Conservation (phyloP, 1,140 invertebrate genomes). For the Macrobrachium rosenbergii region DNA sequence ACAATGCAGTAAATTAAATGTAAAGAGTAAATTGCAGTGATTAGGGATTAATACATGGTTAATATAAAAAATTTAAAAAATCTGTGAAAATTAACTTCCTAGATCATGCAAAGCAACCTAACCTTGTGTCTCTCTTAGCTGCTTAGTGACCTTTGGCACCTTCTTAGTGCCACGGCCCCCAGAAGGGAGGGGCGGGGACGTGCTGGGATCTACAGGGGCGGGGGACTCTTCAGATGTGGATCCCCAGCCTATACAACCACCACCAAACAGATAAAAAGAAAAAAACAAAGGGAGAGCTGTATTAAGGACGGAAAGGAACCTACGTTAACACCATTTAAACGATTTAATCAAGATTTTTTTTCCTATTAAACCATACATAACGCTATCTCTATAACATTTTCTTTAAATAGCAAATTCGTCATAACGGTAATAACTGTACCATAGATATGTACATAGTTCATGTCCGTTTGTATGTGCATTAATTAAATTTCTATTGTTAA, state of each 20-base stretch:
- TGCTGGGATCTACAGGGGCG: slow-evolving; percentile 32
- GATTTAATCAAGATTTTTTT: too few species aligned
- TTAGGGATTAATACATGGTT: too few species aligned
- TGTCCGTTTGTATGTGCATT: too few species aligned
- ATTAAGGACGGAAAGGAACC: background rate
- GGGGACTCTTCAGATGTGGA: slow-evolving; percentile 57
- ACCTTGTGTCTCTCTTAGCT: slow-evolving; percentile 60
- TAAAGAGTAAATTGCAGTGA: too few species aligned
- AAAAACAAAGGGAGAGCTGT: slow-evolving; percentile 12
- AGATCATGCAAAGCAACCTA: slow-evolving; percentile 20
- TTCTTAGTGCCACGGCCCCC: slow-evolving; percentile 39
- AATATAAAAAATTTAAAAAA: background rate
- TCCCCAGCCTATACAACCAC: slow-evolving; percentile 36
- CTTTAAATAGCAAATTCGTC: too few species aligned
- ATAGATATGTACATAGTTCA: too few species aligned
- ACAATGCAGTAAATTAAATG: too few species aligned
- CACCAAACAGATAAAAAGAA: slow-evolving; percentile 25
- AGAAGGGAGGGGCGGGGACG: slow-evolving; percentile 44
- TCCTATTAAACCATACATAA: too few species aligned
- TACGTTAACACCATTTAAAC: too few species aligned
- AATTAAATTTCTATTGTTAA: too few species aligned
- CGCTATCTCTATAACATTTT: too few species aligned
- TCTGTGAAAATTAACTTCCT: background rate
- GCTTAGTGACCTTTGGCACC: slow-evolving; percentile 54
- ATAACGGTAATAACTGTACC: too few species aligned